These are phyloP conservation scores for Invenusta paracnida DNA, from an alignment of 2,888 invertebrate species.

Conservation along the genomic window DNA sequence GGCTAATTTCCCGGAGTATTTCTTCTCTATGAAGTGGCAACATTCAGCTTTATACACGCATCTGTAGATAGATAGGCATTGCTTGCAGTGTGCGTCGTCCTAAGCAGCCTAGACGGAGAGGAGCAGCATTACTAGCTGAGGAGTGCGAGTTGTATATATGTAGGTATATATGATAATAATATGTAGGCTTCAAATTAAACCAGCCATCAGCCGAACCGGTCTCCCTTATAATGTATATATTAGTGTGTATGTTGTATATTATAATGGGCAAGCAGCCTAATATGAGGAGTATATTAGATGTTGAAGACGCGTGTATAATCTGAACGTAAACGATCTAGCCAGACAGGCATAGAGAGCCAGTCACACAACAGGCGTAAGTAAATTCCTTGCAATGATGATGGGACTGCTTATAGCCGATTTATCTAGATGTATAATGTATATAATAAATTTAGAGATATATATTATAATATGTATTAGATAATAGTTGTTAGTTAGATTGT, in stretches of 20 bases:
- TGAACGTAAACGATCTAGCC: background rate
- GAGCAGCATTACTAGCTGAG: no score
- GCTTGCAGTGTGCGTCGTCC: no score
- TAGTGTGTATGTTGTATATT: background rate
- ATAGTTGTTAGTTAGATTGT: background rate
- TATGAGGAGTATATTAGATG: slow-evolving; percentile 6
- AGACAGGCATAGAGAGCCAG: background rate
- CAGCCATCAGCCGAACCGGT: slow-evolving; percentile 1
- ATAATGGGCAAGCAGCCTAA: background rate
- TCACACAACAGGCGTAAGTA: background rate
- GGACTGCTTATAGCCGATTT: background rate
- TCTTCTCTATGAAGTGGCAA: slow-evolving; percentile 23
- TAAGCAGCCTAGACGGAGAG: no score
- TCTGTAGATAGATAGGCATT: no score
- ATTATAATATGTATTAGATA: no score
- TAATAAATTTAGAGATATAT: no score
- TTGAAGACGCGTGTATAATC: background rate
- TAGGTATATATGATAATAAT: no score
- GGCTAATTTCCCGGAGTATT: slow-evolving; percentile 21
- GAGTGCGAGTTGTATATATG: no score
- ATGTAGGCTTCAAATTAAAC: slow-evolving; percentile 7
- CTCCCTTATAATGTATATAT: background rate
- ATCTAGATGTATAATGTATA: no score
- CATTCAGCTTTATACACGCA: background rate
- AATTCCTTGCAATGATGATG: slow-evolving; percentile 14